phyloP scores from a whole-genome alignment of 37 sponge, comb jelly and placozoan species.

The Haliclona indistincta region DNA sequence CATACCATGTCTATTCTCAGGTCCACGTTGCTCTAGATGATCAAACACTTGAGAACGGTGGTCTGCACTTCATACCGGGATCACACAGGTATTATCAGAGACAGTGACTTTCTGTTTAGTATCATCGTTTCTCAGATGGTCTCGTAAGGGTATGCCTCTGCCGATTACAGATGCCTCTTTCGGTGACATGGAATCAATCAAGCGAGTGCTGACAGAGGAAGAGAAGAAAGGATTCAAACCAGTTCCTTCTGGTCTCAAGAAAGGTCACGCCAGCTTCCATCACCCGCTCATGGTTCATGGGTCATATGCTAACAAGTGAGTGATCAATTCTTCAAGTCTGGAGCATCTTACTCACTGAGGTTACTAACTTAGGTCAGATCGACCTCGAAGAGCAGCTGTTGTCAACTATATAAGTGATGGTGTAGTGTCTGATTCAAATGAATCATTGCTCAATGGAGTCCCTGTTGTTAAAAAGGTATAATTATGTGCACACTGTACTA shows the following conservation, averaged over 20 bases:
- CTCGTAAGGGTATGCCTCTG: slow-evolving; percentile 60
- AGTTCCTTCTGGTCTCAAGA: slow-evolving; percentile 42
- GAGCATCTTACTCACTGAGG: too few relatives aligned
- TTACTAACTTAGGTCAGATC: slow-evolving; percentile 59
- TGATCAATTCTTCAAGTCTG: not conserved
- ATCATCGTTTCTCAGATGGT: slow-evolving; percentile 34
- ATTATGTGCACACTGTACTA: not conserved
- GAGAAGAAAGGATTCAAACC: slow-evolving; percentile 39
- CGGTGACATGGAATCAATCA: slow-evolving; percentile 62
- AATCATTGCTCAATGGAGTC: slow-evolving; percentile 47
- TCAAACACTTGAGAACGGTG: slow-evolving; percentile 65
- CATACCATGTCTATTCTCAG: too few relatives aligned
- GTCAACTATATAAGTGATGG: slow-evolving; percentile 73
- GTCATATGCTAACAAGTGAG: slow-evolving; percentile 53
- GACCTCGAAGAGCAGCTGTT: slow-evolving; percentile 57
- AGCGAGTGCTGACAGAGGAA: slow-evolving; percentile 41
- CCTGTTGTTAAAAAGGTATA: slow-evolving; percentile 42
- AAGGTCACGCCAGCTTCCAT: slow-evolving; percentile 71
- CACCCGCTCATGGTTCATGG: slow-evolving; percentile 72
- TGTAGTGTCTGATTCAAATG: slow-evolving; percentile 56
- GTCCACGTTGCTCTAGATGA: slow-evolving; percentile 72
- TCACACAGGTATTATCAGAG: slow-evolving; percentile 49
- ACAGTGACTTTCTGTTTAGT: not conserved
- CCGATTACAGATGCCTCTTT: slow-evolving; percentile 66
- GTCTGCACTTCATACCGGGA: slow-evolving; percentile 66